Evolutionary conservation across 2,797 vertebrate species (phyloP).

Genomic region (Muscicapa comitata): DNA sequence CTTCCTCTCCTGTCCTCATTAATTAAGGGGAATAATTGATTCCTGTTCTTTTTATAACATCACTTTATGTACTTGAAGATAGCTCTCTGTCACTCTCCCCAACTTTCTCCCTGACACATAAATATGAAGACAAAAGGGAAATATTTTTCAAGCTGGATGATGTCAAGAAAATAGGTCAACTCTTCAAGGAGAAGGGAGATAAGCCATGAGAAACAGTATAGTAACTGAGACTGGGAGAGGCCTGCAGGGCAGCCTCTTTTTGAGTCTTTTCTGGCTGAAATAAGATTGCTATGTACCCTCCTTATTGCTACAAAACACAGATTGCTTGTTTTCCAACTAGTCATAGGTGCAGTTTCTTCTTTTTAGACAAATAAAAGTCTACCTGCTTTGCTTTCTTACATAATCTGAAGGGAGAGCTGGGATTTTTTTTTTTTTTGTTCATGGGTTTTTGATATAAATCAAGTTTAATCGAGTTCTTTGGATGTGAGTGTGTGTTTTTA

Average conservation of each 20-base stretch:
- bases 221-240: neutral
- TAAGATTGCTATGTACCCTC: neutral
- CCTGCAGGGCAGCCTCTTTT: neutral
- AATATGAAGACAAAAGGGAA: constrained; percentile 23
- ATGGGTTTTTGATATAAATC: neutral
- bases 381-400: neutral
- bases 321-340: neutral
- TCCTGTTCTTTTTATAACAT: constrained; percentile 49
- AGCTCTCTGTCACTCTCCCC: neutral
- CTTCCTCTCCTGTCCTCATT: constrained; percentile 42
- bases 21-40: constrained; percentile 60
- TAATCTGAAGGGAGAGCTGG: neutral
- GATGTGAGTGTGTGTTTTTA: neutral
- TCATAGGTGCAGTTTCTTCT: neutral
- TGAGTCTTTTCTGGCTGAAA: neutral
- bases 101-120: neutral
- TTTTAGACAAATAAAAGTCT: neutral
- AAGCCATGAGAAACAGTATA: neutral
- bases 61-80: constrained; percentile 14
- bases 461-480: neutral
- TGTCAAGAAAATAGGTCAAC: neutral
- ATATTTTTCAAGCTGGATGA: neutral
- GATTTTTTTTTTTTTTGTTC: neutral
- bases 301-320: neutral
- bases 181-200: neutral